Evolutionary conservation across 2,888 invertebrate species (phyloP), one percentile per base, ranked within the genome.

Genomic region (Hemistola chrysoprasaria): DNA sequence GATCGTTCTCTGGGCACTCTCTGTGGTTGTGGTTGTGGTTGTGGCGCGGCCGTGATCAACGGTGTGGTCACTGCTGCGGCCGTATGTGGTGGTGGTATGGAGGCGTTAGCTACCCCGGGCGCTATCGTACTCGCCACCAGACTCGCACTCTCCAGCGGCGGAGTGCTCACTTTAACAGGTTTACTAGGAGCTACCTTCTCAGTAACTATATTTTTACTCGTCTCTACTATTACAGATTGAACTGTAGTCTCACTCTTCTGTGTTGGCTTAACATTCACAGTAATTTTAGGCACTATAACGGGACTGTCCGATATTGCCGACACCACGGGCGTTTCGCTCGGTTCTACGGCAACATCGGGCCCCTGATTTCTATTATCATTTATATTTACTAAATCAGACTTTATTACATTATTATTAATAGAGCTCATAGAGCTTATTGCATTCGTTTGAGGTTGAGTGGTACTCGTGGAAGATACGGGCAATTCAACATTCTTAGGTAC

Each of bases 221-320:
- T 71, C 68, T 85, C 85, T 79, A 85, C 45, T 53, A 67, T 69
- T 74, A 78, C 59, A 61, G 76, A 58, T 59, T 75, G 79, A 52
- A 65, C 58, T 53, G 47, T 63, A 55, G 60, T 68, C 47, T 85
- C 87, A 72, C 68, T 77, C 59, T 83, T 87, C 63, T 77, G 81
- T 49, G 65, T 61, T 66, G 78, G 79, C 66, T 84, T 86, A 65
- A 71, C 56, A 65, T 71, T 82, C 50, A 76, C 63, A 68, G 90
- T 80, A 73, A 87, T 73, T 82, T 89, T 90, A 69, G 90, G 90
- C 74, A 91, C 91, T 71, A 92, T 91, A 72, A 92, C 92, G 62
- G 92, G 92, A 59, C 92, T 92, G 65, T 93, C 92, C 40, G 92
- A 91, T 81, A 92, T 92, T 49, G 93, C 93, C 48, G 93, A 93